These are phyloP conservation scores for Operophtera brumata DNA, from an alignment of 2,888 invertebrate genomes.

Conservation along the genomic window DNA sequence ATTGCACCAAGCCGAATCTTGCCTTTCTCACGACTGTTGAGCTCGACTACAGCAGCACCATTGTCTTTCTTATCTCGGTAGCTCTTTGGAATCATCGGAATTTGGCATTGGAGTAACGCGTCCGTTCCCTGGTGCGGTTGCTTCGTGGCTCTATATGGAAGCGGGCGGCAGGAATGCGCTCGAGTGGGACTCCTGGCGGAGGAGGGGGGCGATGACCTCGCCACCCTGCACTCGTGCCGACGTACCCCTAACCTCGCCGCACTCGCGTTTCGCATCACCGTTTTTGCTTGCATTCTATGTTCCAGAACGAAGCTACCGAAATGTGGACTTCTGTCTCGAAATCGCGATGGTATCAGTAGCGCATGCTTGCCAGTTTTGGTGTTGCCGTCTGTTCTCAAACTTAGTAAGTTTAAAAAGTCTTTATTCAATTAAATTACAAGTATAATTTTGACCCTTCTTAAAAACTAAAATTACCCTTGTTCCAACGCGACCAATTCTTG, in stretches of 20 bases:
- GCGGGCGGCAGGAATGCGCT: conserved; percentile 58
- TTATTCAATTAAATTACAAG: too few species aligned
- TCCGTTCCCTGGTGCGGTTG: conserved; percentile 32
- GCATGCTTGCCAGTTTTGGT: not conserved
- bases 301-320: conserved; percentile 2
- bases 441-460: not conserved
- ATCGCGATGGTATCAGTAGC: not conserved
- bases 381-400: not conserved
- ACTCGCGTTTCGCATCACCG: conserved; percentile 29
- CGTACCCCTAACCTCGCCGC: conserved; percentile 28
- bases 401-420: too few species aligned
- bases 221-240: conserved; percentile 44
- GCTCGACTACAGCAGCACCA: not conserved
- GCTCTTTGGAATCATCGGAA: conserved; percentile 12
- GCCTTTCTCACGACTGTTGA: not conserved
- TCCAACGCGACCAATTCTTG: too few species aligned
- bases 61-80: conserved; percentile 9
- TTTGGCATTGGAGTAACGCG: conserved; percentile 26
- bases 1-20: not conserved
- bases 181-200: conserved; percentile 60
- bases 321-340: not conserved
- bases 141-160: conserved; percentile 46
- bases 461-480: too few species aligned
- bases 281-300: conserved; percentile 21
- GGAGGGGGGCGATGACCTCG: conserved; percentile 63